Evolutionary conservation across 2,888 invertebrate genomes (phyloP).

Genomic region (Leucophora obtusa): DNA sequence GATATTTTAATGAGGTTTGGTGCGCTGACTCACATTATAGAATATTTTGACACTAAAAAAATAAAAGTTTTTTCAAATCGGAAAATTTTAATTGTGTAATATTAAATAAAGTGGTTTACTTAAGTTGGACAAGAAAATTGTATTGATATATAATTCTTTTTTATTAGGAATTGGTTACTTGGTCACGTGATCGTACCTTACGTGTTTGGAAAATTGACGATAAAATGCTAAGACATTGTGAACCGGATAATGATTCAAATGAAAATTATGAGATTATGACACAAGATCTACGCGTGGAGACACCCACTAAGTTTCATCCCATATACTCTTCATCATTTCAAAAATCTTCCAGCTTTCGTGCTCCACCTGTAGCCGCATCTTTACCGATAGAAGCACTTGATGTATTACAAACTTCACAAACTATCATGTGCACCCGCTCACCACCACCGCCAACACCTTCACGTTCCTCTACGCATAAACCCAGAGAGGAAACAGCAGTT

Average conservation of each 20-base stretch:
- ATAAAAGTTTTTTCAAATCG: no score
- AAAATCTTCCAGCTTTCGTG: slow-evolving; percentile 68
- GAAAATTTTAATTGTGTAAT: not conserved
- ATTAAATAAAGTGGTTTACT: no score
- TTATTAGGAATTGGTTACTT: slow-evolving; percentile 88
- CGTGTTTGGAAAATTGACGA: slow-evolving; percentile 94
- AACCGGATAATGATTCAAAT: slow-evolving; percentile 79
- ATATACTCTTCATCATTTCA: slow-evolving; percentile 65
- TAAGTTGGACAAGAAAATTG: no score
- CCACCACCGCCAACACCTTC: slow-evolving; percentile 68
- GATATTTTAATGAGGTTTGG: no score
- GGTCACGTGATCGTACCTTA: slow-evolving; percentile 96
- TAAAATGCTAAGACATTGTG: slow-evolving; percentile 88
- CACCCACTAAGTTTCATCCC: slow-evolving; percentile 70
- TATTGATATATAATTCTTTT: no score
- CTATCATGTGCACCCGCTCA: slow-evolving; percentile 76
- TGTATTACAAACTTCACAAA: slow-evolving; percentile 63
- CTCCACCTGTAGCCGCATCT: slow-evolving; percentile 66
- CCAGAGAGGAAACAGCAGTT: slow-evolving; percentile 74
- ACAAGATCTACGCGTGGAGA: slow-evolving; percentile 66
- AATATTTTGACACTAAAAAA: no score
- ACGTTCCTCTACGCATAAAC: slow-evolving; percentile 12
- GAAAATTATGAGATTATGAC: slow-evolving; percentile 75
- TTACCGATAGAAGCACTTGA: slow-evolving; percentile 69
- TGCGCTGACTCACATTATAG: no score